Conservation (phyloP, 2,113 vertebrate species). For the Carassius auratus region DNA sequence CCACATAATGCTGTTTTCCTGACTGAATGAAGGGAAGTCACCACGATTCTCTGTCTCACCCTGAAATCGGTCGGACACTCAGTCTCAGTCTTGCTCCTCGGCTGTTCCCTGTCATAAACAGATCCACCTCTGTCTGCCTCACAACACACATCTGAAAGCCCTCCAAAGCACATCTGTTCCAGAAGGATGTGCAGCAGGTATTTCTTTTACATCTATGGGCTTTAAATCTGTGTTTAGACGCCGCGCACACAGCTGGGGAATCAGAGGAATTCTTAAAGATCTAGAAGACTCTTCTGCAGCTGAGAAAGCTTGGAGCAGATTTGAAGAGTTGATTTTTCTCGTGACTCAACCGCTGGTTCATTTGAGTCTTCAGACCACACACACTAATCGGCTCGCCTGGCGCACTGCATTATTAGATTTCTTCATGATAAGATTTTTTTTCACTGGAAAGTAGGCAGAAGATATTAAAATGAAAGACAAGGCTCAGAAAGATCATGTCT, state of each 20-base stretch:
- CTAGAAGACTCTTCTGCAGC: not conserved
- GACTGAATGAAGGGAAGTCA: not conserved
- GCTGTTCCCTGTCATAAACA: not conserved
- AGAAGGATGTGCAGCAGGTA: not conserved
- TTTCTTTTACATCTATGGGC: not conserved
- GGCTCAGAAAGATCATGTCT: not conserved
- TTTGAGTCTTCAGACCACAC: constrained; percentile 5
- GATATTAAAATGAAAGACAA: not conserved
- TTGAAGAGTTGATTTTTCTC: not conserved
- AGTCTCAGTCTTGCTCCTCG: not conserved
- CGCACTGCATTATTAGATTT: not conserved
- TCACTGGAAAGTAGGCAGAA: not conserved
- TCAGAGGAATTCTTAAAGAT: not conserved
- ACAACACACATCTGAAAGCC: not conserved
- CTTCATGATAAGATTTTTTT: not conserved
- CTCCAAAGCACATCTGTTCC: not conserved
- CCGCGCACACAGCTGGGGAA: not conserved
- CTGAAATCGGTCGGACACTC: constrained; percentile 11
- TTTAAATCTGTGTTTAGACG: not conserved
- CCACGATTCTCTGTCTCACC: not conserved
- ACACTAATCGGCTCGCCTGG: not conserved
- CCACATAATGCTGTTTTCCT: constrained; percentile 3
- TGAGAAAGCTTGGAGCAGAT: not conserved
- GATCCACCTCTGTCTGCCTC: not conserved
- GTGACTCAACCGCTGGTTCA: not conserved